Conservation (phyloP, 2,888 invertebrate species). For the Eupithecia subumbrata region DNA sequence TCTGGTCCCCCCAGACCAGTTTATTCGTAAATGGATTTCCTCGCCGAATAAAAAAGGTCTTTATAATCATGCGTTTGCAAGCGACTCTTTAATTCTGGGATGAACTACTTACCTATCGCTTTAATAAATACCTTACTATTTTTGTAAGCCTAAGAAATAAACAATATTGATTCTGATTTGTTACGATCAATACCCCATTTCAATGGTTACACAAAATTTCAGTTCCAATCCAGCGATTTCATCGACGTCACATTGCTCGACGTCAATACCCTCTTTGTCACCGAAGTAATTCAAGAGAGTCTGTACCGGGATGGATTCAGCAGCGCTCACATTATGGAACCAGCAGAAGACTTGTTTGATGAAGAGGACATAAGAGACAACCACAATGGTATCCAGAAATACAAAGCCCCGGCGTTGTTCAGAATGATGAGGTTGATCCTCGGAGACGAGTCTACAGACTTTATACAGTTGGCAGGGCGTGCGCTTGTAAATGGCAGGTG, state of each 20-base stretch:
- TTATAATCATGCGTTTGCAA: no score
- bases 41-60: no score
- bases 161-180: background rate
- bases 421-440: slow-evolving; percentile 63
- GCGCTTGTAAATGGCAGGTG: slow-evolving; percentile 62
- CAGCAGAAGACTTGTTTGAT: slow-evolving; percentile 52
- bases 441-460: slow-evolving; percentile 56
- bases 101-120: no score
- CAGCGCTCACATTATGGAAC: slow-evolving; percentile 52
- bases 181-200: background rate
- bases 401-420: slow-evolving; percentile 70
- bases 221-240: slow-evolving; percentile 56
- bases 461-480: slow-evolving; percentile 57
- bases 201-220: slow-evolving; percentile 29
- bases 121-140: background rate
- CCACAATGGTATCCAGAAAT: slow-evolving; percentile 59
- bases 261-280: slow-evolving; percentile 66
- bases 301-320: slow-evolving; percentile 62
- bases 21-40: no score
- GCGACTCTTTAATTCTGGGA: background rate
- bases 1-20: no score
- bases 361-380: slow-evolving; percentile 60
- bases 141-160: background rate
- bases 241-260: slow-evolving; percentile 60
- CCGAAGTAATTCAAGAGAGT: slow-evolving; percentile 74